Evolutionary conservation across 2,113 vertebrate species (phyloP), one percentile per base, ranked within the genome.

Genomic region (Polypterus bichir): DNA sequence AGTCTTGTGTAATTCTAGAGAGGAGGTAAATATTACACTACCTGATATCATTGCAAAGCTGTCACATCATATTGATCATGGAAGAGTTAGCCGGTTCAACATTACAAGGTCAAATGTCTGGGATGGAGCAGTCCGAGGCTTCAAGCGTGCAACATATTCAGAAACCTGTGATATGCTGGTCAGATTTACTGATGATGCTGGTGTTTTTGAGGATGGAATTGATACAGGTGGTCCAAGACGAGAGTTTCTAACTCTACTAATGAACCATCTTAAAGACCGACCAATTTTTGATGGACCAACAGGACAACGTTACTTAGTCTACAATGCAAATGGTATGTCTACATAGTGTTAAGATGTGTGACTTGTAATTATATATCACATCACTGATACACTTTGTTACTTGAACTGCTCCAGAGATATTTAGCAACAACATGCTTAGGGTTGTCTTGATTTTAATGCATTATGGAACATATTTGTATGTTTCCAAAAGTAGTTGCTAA

Each of bases 231-330:
- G 63, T n/a, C 70, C 67, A 66, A 75, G 52, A 48, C 3, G 4
- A 59, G 71, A 71, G 3, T 69, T 73, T 62, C 62, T 71, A 44
- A 62, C 49, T 3, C 9, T 66, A 48, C 61, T 70, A 49, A 73
- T 73, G 68, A 70, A 70, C 48, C 60, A 58, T 4, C 60, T 70
- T 7, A 64, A 70, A 65, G 51, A 67, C 49, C 46, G 48, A 44
- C 64, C 56, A 5, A 70, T 71, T 63, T 75, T 69, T 69, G 62
- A 69, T 64, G 69, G 65, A 63, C 69, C 70, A 58, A 67, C 63
- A 46, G 65, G 53, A 53, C 64, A 64, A 66, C 27, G 51, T 5
- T 76, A 66, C 27, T 60, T 73, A 64, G 63, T 70, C 54, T 74
- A 69, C 62, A 70, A 64, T 70, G 59, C 68, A 66, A 70, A 64